Evolutionary conservation across 2,797 vertebrate species (phyloP), one percentile per base, ranked within the genome.

Genomic region (Distichodus sexfasciatus): DNA sequence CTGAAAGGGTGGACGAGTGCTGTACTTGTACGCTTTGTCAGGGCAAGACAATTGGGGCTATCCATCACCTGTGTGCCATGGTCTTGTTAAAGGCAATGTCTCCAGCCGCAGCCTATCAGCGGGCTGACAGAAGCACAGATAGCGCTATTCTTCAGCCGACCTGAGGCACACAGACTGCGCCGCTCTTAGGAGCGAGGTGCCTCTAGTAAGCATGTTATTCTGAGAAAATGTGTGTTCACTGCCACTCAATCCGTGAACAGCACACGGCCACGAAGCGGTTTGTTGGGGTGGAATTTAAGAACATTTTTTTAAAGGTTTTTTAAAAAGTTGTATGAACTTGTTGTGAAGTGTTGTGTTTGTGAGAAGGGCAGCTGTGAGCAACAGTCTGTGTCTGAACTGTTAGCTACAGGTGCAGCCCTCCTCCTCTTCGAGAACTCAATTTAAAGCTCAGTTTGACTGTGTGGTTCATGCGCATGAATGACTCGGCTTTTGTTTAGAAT

Each of bases 61-160:
- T 73, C 64, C 48, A 68, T 73, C 57, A 62, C 64, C 23, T 62
- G 31, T 57, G 38, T 51, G 24, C 31, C 24, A 14, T 41, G 36
- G 66, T 47, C 46, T 35, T 72, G 71, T 55, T 67, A 64, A 65
- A 41, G 51, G 17, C 19, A 58, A 51, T 38, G 41, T 69, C 29
- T 57, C 46, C 60, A 69, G 33, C 40, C 58, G 55, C 35, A 69
- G 35, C 23, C 35, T 51, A 58, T 69, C 60, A 58, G 38, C 35
- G 19, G 36, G 19, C 17, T 74, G 64, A 54, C 64, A 73, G 59
- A 63, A 58, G 19, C 44, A 50, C 44, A 65, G 43, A 47, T 74
- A 65, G 44, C 43, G 33, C 60, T 69, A 50, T 26, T 38, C 54
- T 57, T 58, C 36, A 58, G 35, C 55, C 41, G 21, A 58, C 19